Conservation (phyloP, 2,888 invertebrate genomes). For the Pyrochroa serraticornis region DNA sequence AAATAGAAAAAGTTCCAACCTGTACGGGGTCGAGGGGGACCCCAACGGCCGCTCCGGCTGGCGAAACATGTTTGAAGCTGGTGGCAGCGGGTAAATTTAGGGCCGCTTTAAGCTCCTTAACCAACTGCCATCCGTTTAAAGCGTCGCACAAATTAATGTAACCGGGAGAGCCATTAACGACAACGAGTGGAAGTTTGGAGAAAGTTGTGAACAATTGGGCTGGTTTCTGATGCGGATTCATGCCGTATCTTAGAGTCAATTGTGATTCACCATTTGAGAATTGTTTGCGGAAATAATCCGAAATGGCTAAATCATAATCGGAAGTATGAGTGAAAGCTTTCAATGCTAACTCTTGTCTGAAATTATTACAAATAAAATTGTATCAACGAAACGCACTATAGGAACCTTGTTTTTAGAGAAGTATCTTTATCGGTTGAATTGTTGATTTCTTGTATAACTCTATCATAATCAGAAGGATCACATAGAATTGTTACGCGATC, state of each 20-base stretch:
- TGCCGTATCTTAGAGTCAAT: slow-evolving; percentile 87
- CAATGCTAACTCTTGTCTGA: slow-evolving; percentile 77
- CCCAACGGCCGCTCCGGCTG: slow-evolving; percentile 95
- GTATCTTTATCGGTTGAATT: slow-evolving; percentile 71
- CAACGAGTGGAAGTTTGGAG: slow-evolving; percentile 80
- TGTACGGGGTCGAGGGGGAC: slow-evolving; percentile 75
- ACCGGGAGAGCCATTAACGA: slow-evolving; percentile 94
- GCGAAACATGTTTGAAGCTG: slow-evolving; percentile 98
- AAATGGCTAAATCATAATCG: slow-evolving; percentile 91
- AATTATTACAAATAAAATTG: too few relatives aligned
- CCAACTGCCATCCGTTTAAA: slow-evolving; percentile 96
- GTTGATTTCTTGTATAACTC: slow-evolving; percentile 75
- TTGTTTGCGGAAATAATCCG: slow-evolving; percentile 93
- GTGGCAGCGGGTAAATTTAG: slow-evolving; percentile 88
- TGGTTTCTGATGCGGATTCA: slow-evolving; percentile 98
- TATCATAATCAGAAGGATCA: slow-evolving; percentile 87
- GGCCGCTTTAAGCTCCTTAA: slow-evolving; percentile 82
- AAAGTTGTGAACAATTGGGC: slow-evolving; percentile 88
- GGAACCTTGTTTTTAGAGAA: slow-evolving; percentile 71
- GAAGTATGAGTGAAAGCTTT: slow-evolving; percentile 98
- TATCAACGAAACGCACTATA: background rate
- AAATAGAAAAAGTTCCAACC: slow-evolving; percentile 51
- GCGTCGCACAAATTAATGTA: slow-evolving; percentile 98
- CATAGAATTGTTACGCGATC: slow-evolving; percentile 91
- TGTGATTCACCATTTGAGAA: slow-evolving; percentile 81